phyloP scores from a whole-genome alignment of 2,113 vertebrate genomes.

The Procavia capensis region DNA sequence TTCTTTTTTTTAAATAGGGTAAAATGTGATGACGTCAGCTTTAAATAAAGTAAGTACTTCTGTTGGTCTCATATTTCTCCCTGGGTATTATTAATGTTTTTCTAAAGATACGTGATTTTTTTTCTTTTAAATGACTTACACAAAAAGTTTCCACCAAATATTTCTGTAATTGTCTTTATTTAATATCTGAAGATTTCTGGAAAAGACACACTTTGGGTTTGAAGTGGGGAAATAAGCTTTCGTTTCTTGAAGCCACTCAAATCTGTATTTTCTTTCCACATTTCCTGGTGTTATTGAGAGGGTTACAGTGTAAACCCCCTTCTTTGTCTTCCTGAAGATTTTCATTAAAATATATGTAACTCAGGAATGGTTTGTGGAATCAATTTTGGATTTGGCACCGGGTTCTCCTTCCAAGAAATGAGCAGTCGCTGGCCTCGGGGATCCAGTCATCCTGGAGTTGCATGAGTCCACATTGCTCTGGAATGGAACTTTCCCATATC shows the following conservation, averaged over 20 bases:
- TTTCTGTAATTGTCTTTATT: not conserved
- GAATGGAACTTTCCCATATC: not conserved
- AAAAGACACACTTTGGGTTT: not conserved
- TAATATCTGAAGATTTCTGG: not conserved
- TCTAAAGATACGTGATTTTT: not conserved
- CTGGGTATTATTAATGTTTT: not conserved
- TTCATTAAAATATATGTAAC: not conserved
- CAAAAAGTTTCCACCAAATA: not conserved
- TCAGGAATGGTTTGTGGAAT: not conserved
- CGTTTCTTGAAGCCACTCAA: not conserved
- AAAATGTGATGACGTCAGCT: not conserved
- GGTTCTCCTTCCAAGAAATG: fast-evolving
- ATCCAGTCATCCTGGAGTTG: fast-evolving
- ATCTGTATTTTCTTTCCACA: fast-evolving
- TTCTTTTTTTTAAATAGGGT: not conserved
- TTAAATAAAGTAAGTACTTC: not conserved
- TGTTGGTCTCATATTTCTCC: not conserved
- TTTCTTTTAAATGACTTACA: not conserved
- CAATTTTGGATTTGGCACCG: not conserved
- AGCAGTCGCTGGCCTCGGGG: not conserved
- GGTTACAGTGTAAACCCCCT: fast-evolving
- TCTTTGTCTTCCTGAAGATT: not conserved
- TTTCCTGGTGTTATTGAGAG: fast-evolving
- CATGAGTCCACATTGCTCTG: not conserved
- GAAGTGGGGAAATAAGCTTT: not conserved